Evolutionary conservation across 2,797 vertebrate species (phyloP).

Genomic region (Darevskia nairensis): DNA sequence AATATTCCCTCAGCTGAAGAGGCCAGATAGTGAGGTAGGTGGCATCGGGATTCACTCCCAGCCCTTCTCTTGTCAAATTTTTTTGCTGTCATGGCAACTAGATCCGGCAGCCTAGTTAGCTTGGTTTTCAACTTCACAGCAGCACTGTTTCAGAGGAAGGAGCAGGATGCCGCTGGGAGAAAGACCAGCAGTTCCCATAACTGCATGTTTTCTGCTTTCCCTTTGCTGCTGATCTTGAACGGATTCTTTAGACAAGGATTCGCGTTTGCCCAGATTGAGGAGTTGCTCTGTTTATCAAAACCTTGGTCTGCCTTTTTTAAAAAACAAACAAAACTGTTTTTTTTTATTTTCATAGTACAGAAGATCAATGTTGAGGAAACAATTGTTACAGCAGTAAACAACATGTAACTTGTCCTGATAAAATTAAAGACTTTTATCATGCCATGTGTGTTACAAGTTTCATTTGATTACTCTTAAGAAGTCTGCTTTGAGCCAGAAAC

Average conservation of each 20-base stretch:
- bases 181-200: neutral
- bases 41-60: slow-evolving; percentile 6
- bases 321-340: no score
- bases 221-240: neutral
- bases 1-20: neutral
- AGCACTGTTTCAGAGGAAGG: neutral
- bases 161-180: neutral
- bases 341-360: no score
- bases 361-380: no score
- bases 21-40: neutral
- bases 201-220: neutral
- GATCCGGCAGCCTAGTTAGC: slow-evolving; percentile 17
- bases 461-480: no score
- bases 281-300: neutral
- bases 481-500: neutral
- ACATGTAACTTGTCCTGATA: no score
- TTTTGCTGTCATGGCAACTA: slow-evolving; percentile 37
- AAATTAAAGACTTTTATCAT: no score
- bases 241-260: neutral
- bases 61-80: neutral
- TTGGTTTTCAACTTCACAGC: slow-evolving; percentile 15
- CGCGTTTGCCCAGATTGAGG: neutral
- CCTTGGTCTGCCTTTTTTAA: no score
- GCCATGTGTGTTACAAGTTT: no score
- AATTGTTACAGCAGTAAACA: no score